phyloP scores from a whole-genome alignment of 1,140 invertebrate species.

The Pissodes strobi region DNA sequence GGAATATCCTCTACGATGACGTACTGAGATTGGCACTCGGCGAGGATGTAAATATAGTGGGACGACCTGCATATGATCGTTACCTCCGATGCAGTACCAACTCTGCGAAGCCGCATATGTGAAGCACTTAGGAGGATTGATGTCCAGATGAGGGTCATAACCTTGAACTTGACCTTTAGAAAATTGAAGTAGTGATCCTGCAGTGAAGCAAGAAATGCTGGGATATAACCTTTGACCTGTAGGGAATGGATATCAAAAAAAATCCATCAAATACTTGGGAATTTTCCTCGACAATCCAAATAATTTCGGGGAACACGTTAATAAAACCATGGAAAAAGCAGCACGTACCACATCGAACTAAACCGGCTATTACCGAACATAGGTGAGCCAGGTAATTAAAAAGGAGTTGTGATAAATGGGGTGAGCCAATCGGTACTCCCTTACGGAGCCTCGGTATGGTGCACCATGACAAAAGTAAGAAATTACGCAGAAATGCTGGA shows the following conservation, averaged over 20 bases:
- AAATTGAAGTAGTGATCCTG: constrained; percentile 43
- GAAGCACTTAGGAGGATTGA: constrained; percentile 4
- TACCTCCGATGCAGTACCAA: neutral
- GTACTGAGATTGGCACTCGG: constrained; percentile 44
- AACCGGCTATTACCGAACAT: no score
- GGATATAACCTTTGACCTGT: no score
- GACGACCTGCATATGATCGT: constrained; percentile 41
- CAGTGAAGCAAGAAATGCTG: no score
- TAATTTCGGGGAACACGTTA: no score
- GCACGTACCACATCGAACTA: no score
- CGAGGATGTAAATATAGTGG: constrained; percentile 24
- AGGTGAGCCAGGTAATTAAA: no score
- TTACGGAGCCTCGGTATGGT: constrained; percentile 39
- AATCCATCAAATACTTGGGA: no score
- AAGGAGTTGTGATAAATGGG: no score
- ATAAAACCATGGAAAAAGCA: no score
- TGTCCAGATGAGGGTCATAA: constrained; percentile 35
- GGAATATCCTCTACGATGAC: constrained; percentile 56
- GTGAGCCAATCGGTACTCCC: no score
- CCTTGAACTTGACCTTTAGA: constrained; percentile 36
- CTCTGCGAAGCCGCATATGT: constrained; percentile 20
- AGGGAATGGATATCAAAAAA: no score
- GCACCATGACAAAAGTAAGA: neutral
- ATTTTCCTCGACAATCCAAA: no score
- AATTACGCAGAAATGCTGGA: constrained; percentile 24